These are phyloP conservation scores for Apogon hyalosoma DNA, from an alignment of 2,797 vertebrate genomes.

Conservation along the genomic window DNA sequence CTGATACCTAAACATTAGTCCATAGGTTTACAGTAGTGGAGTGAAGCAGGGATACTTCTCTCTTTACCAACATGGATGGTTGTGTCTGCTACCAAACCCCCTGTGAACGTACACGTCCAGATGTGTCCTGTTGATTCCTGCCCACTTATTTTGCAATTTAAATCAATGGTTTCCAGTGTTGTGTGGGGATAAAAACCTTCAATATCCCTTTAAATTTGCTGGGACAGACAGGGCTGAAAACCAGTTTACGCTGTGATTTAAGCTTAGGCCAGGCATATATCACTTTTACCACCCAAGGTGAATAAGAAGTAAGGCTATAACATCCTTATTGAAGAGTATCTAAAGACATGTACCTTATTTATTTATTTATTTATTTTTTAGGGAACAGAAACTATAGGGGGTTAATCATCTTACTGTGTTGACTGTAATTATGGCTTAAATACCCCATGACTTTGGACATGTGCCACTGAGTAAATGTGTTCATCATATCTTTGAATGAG, in stretches of 20 bases:
- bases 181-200: no score
- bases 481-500: constrained; percentile 26
- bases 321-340: constrained; percentile 8
- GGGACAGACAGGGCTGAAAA: not conserved
- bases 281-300: constrained; percentile 20
- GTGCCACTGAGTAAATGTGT: constrained; percentile 25
- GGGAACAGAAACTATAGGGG: not conserved
- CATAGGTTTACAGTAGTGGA: constrained; percentile 23
- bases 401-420: constrained; percentile 42
- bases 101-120: no score
- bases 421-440: constrained; percentile 37
- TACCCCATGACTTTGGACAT: constrained; percentile 24
- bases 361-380: no score
- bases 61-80: no score
- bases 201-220: no score
- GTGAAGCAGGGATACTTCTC: not conserved
- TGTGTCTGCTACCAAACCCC: no score
- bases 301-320: constrained; percentile 24
- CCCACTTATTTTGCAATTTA: no score
- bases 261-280: constrained; percentile 28
- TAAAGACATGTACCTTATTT: no score
- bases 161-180: no score
- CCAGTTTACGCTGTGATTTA: constrained; percentile 3
- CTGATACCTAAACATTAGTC: constrained; percentile 40
- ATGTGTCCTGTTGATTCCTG: no score